phyloP scores from a whole-genome alignment of 2,113 vertebrate genomes.

The Apus apus region DNA sequence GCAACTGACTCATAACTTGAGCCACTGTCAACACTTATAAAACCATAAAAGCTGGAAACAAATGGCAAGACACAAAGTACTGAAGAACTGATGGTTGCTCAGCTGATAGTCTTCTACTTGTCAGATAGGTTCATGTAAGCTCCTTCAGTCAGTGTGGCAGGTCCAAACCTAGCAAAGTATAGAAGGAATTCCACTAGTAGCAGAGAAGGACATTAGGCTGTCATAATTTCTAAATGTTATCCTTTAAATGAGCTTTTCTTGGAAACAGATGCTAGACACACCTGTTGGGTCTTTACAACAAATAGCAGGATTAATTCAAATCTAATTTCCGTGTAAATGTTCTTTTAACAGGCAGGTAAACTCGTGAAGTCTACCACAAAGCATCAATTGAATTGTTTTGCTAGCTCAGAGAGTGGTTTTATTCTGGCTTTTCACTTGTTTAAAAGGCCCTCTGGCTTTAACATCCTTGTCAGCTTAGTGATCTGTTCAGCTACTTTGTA shows the following conservation, averaged over 20 bases:
- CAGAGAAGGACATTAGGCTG: neutral
- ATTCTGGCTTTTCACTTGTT: neutral
- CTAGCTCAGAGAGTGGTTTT: neutral
- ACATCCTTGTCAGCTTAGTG: neutral
- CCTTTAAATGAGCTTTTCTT: neutral
- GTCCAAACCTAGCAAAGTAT: fast-evolving
- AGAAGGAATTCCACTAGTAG: neutral
- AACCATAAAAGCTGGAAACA: neutral
- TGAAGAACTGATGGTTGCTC: neutral
- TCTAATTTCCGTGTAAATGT: neutral
- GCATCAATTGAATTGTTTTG: neutral
- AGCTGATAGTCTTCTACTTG: neutral
- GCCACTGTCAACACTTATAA: neutral
- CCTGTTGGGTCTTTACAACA: neutral
- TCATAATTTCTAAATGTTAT: neutral
- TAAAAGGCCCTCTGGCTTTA: constrained; percentile 5
- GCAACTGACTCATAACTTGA: neutral
- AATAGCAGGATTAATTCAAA: neutral
- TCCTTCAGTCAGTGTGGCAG: neutral
- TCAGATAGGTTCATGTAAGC: neutral
- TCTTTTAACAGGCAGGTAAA: neutral
- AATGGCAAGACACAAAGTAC: neutral
- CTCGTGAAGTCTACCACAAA: neutral
- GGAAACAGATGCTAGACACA: neutral
- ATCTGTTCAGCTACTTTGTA: neutral